Evolutionary conservation across 2,888 invertebrate genomes (phyloP).

Genomic region (Harpalus rubripes): DNA sequence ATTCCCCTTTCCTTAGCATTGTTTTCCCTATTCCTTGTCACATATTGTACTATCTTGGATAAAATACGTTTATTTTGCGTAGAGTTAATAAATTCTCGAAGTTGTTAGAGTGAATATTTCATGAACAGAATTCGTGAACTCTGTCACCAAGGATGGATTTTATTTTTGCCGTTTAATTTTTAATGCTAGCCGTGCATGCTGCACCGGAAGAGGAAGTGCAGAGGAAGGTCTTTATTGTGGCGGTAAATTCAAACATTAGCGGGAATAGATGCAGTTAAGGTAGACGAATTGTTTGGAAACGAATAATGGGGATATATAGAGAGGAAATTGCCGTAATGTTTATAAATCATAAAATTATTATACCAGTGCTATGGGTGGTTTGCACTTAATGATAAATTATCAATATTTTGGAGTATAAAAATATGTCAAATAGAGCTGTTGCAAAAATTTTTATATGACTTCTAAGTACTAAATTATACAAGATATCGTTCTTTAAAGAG

Average conservation of each 20-base stretch:
- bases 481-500: too few relatives aligned
- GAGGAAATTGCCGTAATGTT: not conserved
- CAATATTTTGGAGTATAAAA: too few relatives aligned
- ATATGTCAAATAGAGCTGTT: too few relatives aligned
- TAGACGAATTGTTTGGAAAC: not conserved
- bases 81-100: not conserved
- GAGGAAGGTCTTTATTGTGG: constrained; percentile 5
- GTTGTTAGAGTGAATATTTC: constrained; percentile 13
- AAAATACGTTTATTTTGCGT: constrained; percentile 2
- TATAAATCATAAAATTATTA: not conserved
- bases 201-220: constrained; percentile 4
- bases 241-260: constrained; percentile 1
- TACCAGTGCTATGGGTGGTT: too few relatives aligned
- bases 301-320: not conserved
- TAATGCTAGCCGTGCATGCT: not conserved
- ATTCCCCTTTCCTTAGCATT: not conserved
- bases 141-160: not conserved
- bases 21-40: not conserved
- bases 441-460: too few relatives aligned
- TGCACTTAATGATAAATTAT: too few relatives aligned
- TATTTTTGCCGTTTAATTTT: constrained; percentile 9
- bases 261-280: not conserved
- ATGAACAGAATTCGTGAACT: not conserved
- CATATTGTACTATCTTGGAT: not conserved
- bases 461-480: too few relatives aligned